Evolutionary conservation across 1,140 invertebrate species (phyloP), one percentile per base, ranked within the genome.

Genomic region (Armadillidium nasatum): DNA sequence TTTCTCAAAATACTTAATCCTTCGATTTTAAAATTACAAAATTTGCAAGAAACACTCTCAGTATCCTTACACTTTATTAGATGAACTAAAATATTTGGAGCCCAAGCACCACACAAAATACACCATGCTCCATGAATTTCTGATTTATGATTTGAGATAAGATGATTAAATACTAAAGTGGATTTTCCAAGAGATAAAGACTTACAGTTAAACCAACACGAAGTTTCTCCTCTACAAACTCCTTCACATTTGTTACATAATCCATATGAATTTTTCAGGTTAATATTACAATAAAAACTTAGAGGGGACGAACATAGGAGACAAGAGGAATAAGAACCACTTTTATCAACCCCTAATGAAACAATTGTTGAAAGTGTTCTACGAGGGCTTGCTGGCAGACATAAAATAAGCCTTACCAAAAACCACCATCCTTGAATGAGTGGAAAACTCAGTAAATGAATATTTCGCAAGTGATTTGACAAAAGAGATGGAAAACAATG

Each of bases 191-290:
- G 19, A 54, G 44, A 45, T 23, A 68, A 68, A 72, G 74, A 78
- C 13, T 77, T 77, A 74, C 79, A 78, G 43, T 74, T 60, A 54
- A 72, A 80, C 79, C 79, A 80, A 69, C 79, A 80, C 22, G 76
- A 66, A 15, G 46, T 19, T 45, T 72, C 77, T 7, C 74, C 72
- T 44, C 73, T 74, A 50, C 74, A 75, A 50, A 80, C 71, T 23
- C 50, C 67, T 23, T 68, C 69, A 54, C 79, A 80, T 21, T 73
- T 50, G 11, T 67, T 71, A 69, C 79, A 80, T 60, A 80, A 68
- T 1, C 79, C 79, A 45, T 75, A 44, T 33, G 79, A 72, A 54
- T 78, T 74, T 22, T 80, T 69, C 22, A 80, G 73, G 19, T 74
- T 72, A 0, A 76, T 75, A 68, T 74, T 78, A 7, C 73, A 77